These are phyloP conservation scores for Dallia pectoralis DNA, from an alignment of 2,797 vertebrate species.

Conservation along the genomic window DNA sequence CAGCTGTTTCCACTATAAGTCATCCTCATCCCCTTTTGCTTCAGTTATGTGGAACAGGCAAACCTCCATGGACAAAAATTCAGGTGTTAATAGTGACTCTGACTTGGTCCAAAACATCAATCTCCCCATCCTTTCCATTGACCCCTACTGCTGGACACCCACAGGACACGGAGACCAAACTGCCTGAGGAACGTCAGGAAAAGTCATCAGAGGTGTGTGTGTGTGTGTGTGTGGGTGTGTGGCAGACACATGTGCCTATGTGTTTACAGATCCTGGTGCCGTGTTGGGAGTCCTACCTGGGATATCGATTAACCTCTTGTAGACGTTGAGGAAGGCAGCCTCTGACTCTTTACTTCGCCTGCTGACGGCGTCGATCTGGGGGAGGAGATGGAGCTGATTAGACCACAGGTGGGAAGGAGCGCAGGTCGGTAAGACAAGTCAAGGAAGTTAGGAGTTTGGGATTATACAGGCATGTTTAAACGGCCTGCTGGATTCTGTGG, in stretches of 20 bases:
- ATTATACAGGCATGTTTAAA: too few species aligned
- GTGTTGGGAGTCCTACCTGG: constrained; percentile 79
- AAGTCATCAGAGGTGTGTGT: constrained; percentile 41
- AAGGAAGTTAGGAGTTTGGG: too few species aligned
- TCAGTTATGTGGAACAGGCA: constrained; percentile 1
- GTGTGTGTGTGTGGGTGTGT: constrained; percentile 34
- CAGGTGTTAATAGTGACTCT: constrained; percentile 15
- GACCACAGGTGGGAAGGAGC: too few species aligned
- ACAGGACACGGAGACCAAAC: background rate
- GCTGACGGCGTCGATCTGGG: constrained; percentile 87
- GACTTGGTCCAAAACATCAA: constrained; percentile 20
- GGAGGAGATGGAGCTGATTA: constrained; percentile 3
- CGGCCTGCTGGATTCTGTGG: too few species aligned
- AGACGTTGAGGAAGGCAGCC: constrained; percentile 89
- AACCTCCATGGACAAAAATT: background rate
- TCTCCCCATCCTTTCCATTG: background rate
- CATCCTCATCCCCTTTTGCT: background rate
- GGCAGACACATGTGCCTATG: constrained; percentile 40
- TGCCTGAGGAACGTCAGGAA: constrained; percentile 20
- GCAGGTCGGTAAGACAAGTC: background rate
- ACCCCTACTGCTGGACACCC: background rate
- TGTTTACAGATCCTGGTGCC: constrained; percentile 41
- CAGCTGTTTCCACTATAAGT: constrained; percentile 14
- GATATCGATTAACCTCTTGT: constrained; percentile 91
- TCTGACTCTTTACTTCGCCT: constrained; percentile 92